These are phyloP conservation scores for Drosophila bunnanda DNA, from an alignment of 2,888 invertebrate species.

Conservation along the genomic window DNA sequence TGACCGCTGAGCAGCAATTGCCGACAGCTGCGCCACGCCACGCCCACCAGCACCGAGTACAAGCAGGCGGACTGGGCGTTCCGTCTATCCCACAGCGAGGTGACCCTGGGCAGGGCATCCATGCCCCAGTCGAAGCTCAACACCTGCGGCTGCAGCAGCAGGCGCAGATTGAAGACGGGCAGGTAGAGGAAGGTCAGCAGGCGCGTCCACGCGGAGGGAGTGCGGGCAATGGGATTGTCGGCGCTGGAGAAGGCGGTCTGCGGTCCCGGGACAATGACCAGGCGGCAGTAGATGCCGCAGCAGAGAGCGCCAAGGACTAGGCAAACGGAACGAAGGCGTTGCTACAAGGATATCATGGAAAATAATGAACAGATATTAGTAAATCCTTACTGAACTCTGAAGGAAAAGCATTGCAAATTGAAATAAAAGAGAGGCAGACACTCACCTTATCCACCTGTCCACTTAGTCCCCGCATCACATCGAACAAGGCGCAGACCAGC, in stretches of 20 bases:
- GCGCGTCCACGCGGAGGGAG: constrained; percentile 91
- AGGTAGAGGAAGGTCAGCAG: constrained; percentile 96
- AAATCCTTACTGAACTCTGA: not conserved
- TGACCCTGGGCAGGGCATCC: constrained; percentile 96
- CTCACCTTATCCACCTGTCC: constrained; percentile 86
- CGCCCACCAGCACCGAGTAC: constrained; percentile 86
- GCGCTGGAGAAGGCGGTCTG: constrained; percentile 92
- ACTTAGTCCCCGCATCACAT: constrained; percentile 87
- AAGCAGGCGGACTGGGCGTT: constrained; percentile 91
- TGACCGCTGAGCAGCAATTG: constrained; percentile 51
- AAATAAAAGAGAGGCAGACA: not conserved
- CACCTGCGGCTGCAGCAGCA: constrained; percentile 93
- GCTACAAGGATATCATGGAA: constrained; percentile 84
- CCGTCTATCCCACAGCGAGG: constrained; percentile 90
- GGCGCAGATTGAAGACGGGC: constrained; percentile 94
- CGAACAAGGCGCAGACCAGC: constrained; percentile 95
- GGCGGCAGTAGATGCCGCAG: constrained; percentile 90
- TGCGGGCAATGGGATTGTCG: constrained; percentile 98
- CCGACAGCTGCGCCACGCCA: constrained; percentile 78
- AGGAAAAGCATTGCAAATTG: constrained; percentile 61
- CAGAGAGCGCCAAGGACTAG: constrained; percentile 89
- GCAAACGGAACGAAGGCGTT: constrained; percentile 89
- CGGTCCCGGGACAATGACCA: constrained; percentile 91
- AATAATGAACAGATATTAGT: not conserved
- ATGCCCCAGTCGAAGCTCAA: constrained; percentile 99